Evolutionary conservation across 1,140 invertebrate genomes (phyloP).

Genomic region (Lasioglossum baleicum): DNA sequence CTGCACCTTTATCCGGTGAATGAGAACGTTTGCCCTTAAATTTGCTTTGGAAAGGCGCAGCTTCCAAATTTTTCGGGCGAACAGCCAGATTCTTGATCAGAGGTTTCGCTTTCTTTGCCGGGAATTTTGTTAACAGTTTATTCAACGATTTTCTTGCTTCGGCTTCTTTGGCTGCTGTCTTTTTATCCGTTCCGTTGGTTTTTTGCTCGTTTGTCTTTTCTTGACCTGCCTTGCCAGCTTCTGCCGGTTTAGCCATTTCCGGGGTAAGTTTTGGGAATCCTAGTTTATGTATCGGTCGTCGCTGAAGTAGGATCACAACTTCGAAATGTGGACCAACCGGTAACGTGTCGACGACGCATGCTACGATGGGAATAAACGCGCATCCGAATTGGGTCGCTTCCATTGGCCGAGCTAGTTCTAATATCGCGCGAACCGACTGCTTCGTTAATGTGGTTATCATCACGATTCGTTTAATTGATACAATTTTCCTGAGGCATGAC

Average conservation of each 20-base stretch:
- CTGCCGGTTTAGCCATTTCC: background rate
- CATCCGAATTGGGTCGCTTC: constrained; percentile 63
- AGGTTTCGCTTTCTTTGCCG: constrained; percentile 25
- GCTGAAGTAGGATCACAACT: constrained; percentile 75
- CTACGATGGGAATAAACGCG: constrained; percentile 75
- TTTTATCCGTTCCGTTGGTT: constrained; percentile 11
- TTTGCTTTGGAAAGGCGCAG: constrained; percentile 40
- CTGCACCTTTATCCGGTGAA: constrained; percentile 57
- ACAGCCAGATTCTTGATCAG: constrained; percentile 29
- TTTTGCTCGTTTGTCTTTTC: constrained; percentile 7
- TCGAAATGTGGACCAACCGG: constrained; percentile 75
- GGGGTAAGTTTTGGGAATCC: constrained; percentile 21
- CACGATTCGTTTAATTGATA: constrained; percentile 71
- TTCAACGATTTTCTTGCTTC: constrained; percentile 26
- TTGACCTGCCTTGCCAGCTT: background rate
- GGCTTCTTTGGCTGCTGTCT: background rate
- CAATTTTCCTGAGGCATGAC: constrained; percentile 72
- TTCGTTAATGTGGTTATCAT: constrained; percentile 78
- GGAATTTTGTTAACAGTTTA: constrained; percentile 27
- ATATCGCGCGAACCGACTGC: constrained; percentile 76
- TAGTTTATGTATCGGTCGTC: constrained; percentile 69
- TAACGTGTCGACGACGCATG: constrained; percentile 74
- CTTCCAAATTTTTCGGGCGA: constrained; percentile 29
- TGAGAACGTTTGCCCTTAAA: constrained; percentile 54
- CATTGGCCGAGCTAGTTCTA: constrained; percentile 75